Evolutionary conservation across 1,140 invertebrate genomes (phyloP).

Genomic region (Eriosoma lanigerum): DNA sequence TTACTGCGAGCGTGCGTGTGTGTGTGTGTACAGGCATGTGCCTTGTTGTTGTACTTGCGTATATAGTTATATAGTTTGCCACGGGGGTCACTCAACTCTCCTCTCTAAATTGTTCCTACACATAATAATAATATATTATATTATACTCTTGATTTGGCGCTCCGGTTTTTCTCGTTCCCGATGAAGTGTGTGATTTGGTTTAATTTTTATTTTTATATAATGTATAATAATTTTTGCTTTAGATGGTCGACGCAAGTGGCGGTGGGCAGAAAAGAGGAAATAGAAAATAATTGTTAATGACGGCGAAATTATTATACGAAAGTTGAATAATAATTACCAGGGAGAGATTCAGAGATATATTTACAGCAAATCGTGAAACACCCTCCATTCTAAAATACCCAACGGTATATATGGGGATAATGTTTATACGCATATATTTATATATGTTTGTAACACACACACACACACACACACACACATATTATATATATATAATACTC

Average conservation of each 20-base stretch:
- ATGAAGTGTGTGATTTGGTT: neutral
- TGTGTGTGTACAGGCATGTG: constrained; percentile 41
- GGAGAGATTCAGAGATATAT: neutral
- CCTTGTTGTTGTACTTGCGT: constrained; percentile 32
- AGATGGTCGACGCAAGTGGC: neutral
- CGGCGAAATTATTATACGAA: constrained; percentile 41
- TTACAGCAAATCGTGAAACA: neutral
- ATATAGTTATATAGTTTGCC: constrained; percentile 11
- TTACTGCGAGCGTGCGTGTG: constrained; percentile 10
- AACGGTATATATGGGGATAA: neutral
- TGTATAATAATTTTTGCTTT: neutral
- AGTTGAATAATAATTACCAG: constrained; percentile 40
- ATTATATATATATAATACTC: too few species aligned
- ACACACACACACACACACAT: neutral
- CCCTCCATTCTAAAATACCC: neutral
- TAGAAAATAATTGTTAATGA: constrained; percentile 34
- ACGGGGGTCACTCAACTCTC: constrained; percentile 51
- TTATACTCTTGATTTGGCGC: constrained; percentile 34
- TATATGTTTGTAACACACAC: neutral
- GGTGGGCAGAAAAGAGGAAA: neutral
- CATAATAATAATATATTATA: too few species aligned
- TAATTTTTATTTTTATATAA: neutral
- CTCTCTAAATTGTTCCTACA: constrained; percentile 17
- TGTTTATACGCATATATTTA: neutral
- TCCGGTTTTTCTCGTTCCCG: constrained; percentile 34